Evolutionary conservation across 2,113 vertebrate genomes (phyloP), one percentile per base, ranked within the genome.

Genomic region (Apteryx owenii): DNA sequence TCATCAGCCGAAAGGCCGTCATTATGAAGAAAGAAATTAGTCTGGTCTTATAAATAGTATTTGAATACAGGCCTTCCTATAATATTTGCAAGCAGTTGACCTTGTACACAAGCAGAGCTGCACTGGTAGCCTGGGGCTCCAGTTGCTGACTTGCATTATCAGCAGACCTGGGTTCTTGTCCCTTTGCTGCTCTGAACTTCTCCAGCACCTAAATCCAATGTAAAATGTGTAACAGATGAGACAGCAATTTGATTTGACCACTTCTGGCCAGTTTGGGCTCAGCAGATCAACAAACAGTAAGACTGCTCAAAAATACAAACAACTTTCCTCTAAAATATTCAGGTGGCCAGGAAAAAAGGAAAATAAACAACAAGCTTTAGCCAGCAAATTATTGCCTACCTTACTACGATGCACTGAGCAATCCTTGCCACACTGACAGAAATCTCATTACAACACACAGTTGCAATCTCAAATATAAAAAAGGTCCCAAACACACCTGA

Each of bases 1-100:
- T 90, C 94, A 96, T 88, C 93, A 95, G 82, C n/a, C 72, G 95
- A 80, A 96, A 96, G 95, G 97, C 97, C 97, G 93, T 97, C 94
- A 97, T 98, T 97, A 96, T 1, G 68, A 96, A 86, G 88, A 85
- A 94, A 94, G 88, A 61, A 98, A 97, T 97, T 79, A 96, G 95
- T 95, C 90, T 93, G 82, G 84, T 91, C 97, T 97, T 98, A 92
- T 92, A 96, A 98, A 96, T 95, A 93, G 91, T 90, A 91, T 94
- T 97, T 95, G 92, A 95, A 97, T 92, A 91, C 84, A 96, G 94
- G 89, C 89, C 97, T 97, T 97, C 94, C 97, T 96, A 88, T 96
- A 93, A 61, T 78, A 89, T 86, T 92, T 84, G 93, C 93, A 93
- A 95, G 89, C 95, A 97, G 77, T 72, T 95, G 97, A 95, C 94